Conservation (phyloP, 2,113 vertebrate genomes). For the Pseudolaguvia tuberculata region DNA sequence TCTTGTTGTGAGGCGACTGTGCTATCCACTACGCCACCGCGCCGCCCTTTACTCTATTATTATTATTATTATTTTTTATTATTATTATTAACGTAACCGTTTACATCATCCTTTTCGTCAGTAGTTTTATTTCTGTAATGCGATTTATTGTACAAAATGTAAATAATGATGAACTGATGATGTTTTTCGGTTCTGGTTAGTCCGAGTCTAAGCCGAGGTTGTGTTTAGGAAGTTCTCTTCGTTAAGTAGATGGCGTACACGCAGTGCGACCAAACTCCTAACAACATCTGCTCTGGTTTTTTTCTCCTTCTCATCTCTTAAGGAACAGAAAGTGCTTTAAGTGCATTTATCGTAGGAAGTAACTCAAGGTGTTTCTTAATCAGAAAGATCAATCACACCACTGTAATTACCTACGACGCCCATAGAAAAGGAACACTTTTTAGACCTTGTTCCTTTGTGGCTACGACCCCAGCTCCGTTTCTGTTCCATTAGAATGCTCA, state of each 20-base stretch:
- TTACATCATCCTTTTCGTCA: background rate
- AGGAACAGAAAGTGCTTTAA: background rate
- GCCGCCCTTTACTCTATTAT: no score
- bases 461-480: background rate
- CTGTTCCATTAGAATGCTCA: background rate
- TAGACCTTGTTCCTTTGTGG: background rate
- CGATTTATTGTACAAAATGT: background rate
- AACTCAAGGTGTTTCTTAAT: conserved; percentile 3
- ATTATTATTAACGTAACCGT: background rate
- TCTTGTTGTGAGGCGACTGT: no score
- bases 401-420: conserved; percentile 2
- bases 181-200: background rate
- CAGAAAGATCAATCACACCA: conserved; percentile 19
- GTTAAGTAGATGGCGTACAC: background rate
- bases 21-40: no score
- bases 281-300: background rate
- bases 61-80: no score
- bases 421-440: background rate
- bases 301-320: background rate
- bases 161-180: background rate
- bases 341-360: conserved; percentile 2
- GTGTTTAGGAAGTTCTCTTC: background rate
- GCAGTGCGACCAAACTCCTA: background rate
- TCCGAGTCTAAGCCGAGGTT: background rate
- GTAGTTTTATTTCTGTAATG: background rate